Evolutionary conservation across 2,888 invertebrate species (phyloP).

Genomic region (Tetragonula carbonaria): DNA sequence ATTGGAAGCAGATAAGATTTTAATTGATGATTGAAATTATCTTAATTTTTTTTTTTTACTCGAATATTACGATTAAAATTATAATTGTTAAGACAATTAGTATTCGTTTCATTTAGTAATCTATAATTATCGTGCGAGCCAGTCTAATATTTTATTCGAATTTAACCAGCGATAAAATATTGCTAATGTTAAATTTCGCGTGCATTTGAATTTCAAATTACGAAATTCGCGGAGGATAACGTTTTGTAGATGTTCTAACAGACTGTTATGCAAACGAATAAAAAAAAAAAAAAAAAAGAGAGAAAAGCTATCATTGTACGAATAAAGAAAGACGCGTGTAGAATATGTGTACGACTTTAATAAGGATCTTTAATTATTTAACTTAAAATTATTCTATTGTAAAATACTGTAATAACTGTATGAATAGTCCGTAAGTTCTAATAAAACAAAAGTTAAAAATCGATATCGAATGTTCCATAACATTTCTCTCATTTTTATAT

Average conservation of each 20-base stretch:
- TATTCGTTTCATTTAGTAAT: background rate
- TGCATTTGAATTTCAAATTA: conserved; percentile 34
- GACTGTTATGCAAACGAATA: conserved; percentile 37
- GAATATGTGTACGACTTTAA: conserved; percentile 71
- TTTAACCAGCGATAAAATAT: conserved; percentile 44
- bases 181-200: conserved; percentile 41
- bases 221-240: conserved; percentile 31
- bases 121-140: background rate
- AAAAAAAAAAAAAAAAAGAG: conserved; percentile 6
- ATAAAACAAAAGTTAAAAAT: conserved; percentile 76
- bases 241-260: conserved; percentile 56
- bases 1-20: background rate
- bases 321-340: conserved; percentile 64
- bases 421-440: conserved; percentile 79
- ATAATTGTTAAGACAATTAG: background rate
- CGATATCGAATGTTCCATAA: background rate
- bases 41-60: background rate
- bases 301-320: conserved; percentile 49
- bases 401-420: conserved; percentile 81
- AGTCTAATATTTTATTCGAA: background rate
- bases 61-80: background rate
- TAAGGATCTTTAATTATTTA: conserved; percentile 74
- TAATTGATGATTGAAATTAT: background rate
- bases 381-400: conserved; percentile 78
- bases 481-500: background rate